Conservation (phyloP, 2,888 invertebrate species). For the Neoitamus cyanurus region DNA sequence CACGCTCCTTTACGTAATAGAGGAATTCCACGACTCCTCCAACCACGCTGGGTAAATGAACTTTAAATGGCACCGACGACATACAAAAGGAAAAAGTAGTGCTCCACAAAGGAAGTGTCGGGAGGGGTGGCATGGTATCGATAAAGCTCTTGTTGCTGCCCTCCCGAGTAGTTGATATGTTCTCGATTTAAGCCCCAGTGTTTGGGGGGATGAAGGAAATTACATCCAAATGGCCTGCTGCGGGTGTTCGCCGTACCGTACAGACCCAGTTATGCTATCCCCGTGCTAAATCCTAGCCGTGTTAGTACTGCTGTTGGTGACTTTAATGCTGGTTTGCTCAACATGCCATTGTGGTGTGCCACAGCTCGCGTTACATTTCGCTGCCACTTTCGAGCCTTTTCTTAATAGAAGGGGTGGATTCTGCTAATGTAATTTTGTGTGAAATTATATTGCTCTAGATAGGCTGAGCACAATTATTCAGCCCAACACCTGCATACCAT, state of each 20-base stretch:
- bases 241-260: neutral
- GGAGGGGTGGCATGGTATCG: neutral
- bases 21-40: neutral
- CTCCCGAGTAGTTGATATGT: neutral
- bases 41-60: neutral
- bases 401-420: neutral
- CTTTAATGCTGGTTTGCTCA: neutral
- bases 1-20: neutral
- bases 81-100: neutral
- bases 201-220: neutral
- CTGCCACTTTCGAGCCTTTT: too few relatives aligned
- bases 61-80: slow-evolving; percentile 11
- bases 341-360: neutral
- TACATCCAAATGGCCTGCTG: neutral
- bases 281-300: slow-evolving; percentile 1
- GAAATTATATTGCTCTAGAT: neutral
- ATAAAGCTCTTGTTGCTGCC: slow-evolving; percentile 18
- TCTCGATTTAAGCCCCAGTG: neutral
- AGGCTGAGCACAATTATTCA: too few relatives aligned
- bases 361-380: neutral
- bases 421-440: neutral
- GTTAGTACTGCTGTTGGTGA: neutral
- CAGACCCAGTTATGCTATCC: neutral
- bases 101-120: neutral
- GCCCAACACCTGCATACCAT: too few relatives aligned